Evolutionary conservation across 2,113 vertebrate species (phyloP), one percentile per base, ranked within the genome.

Genomic region (Ceratotherium simum): DNA sequence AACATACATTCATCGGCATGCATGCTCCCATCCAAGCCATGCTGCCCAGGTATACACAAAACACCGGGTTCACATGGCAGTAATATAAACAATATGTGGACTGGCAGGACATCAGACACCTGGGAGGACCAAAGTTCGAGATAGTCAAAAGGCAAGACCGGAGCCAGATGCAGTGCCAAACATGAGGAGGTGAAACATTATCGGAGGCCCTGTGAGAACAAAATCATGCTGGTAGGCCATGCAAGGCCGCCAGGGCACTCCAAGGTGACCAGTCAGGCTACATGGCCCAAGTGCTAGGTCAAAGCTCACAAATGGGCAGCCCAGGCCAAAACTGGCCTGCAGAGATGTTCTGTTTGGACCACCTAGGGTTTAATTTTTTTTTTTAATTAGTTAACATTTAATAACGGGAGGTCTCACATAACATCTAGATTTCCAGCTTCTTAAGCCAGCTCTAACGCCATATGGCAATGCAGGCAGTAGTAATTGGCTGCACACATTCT

Each of bases 51-150:
- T 96, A 62, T 93, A 97, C 18, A 58, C 36, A 83, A 95, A 92
- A 87, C 85, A 31, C 48, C 12, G 18, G 5, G 36, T 69, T 91
- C 89, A 85, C 8, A 0, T 5, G 86, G 73, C 5, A 2, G 80
- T 21, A 96, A 90, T 82, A 89, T 79, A 98, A 98, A 96, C 87
- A 97, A 60, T 58, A 17, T 5, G 16, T 7, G 85, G 72, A 75
- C 73, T 97, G 96, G 97, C 96, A 98, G 90, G 90, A 92, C 94
- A 97, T 95, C 92, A 96, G 95, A 96, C 29, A 95, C 67, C 42
- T 79, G 73, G 72, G 42, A 62, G 23, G 62, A 91, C 17, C 96
- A 86, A 81, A 95, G 97, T 75, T 87, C 2, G 0, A 95, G 97
- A 90, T 0, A 64, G 67, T 95, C 81, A 42, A 82, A 90, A 91